Conservation (phyloP, 2,113 vertebrate species). For the Cyprinus carpio region DNA sequence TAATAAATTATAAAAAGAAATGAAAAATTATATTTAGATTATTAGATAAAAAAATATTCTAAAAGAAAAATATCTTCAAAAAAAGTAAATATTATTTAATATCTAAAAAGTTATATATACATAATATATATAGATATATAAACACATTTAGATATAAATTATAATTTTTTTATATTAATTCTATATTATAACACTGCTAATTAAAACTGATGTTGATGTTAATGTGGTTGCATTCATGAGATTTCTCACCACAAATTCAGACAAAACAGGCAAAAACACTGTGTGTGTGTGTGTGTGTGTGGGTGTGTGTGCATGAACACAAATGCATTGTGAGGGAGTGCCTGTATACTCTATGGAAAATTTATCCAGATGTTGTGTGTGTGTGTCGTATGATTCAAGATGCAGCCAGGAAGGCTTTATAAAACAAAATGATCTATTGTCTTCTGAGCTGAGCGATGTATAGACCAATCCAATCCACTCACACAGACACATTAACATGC, state of each 20-base stretch:
- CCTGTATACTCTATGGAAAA: background rate
- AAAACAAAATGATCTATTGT: slow-evolving; percentile 21
- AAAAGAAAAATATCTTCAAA: too few relatives aligned
- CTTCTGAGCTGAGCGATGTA: background rate
- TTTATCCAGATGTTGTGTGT: slow-evolving; percentile 33
- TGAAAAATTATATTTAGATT: too few relatives aligned
- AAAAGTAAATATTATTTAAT: too few relatives aligned
- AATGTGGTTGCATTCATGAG: background rate
- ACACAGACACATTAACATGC: slow-evolving; percentile 30
- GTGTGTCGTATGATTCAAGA: background rate
- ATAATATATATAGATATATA: too few relatives aligned
- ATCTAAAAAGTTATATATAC: too few relatives aligned
- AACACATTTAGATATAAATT: too few relatives aligned
- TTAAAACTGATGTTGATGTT: background rate
- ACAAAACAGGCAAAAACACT: background rate
- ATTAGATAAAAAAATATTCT: too few relatives aligned
- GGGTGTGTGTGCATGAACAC: slow-evolving; percentile 20
- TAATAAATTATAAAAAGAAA: too few relatives aligned
- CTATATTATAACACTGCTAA: too few relatives aligned
- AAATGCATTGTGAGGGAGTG: slow-evolving; percentile 5
- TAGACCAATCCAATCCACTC: slow-evolving; percentile 10
- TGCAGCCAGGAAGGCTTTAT: background rate
- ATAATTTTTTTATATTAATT: too few relatives aligned
- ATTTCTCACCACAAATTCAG: background rate
- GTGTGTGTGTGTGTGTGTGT: slow-evolving; percentile 12